phyloP scores from a whole-genome alignment of 2,797 vertebrate species.

The Peromyscus melanophrys region DNA sequence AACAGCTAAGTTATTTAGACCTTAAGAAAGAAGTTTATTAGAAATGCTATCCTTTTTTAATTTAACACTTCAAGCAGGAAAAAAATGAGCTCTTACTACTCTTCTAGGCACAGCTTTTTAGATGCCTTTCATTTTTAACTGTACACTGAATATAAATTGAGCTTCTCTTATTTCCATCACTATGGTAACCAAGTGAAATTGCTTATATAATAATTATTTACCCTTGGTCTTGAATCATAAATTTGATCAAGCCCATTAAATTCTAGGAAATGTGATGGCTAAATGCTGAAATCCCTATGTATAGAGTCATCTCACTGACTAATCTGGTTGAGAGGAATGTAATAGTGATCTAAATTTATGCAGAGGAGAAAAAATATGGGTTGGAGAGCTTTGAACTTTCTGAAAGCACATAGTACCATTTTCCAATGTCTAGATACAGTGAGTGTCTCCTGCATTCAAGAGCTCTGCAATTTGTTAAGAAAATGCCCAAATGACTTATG shows the following conservation, averaged over 20 bases:
- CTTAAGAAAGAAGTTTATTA: neutral
- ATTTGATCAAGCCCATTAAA: conserved; percentile 70
- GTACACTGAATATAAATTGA: neutral
- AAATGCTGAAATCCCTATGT: conserved; percentile 40
- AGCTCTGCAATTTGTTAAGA: conserved; percentile 12
- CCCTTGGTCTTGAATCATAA: conserved; percentile 46
- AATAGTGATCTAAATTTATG: neutral
- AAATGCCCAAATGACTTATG: conserved; percentile 62
- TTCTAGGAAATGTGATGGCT: conserved; percentile 63
- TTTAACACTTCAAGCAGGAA: neutral
- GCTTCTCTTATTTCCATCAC: conserved; percentile 25
- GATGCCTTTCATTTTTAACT: conserved; percentile 23
- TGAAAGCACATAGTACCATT: neutral
- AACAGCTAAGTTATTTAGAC: neutral
- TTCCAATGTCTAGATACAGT: neutral
- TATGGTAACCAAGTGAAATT: conserved; percentile 66
- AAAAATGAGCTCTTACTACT: neutral
- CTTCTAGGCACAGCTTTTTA: neutral
- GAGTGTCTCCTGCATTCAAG: neutral
- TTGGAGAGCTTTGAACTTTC: conserved; percentile 18
- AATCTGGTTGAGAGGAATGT: conserved; percentile 48
- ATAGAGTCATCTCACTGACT: neutral
- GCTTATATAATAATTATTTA: conserved; percentile 74
- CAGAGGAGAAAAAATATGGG: neutral
- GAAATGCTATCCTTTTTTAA: neutral